Evolutionary conservation across 30 jellyfish, hydroid and myxozoan species (phyloP).

Genomic region (Chironex yamaguchii): DNA sequence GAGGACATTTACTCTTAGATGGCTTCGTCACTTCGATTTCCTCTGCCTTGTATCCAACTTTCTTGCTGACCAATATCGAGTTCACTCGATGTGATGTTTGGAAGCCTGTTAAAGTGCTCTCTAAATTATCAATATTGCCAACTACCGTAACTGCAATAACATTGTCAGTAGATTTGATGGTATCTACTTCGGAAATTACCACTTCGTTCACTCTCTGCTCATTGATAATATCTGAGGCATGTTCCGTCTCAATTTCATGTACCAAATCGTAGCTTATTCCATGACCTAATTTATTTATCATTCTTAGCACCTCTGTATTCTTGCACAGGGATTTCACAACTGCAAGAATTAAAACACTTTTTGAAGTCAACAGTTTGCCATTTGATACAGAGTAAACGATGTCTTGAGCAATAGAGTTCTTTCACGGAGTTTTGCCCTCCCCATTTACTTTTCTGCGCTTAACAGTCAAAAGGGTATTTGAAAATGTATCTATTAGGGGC

Average conservation of each 20-base stretch:
- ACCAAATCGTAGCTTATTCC: constrained; percentile 46
- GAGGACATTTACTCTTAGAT: neutral
- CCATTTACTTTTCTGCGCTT: constrained; percentile 3
- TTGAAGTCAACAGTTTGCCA: constrained; percentile 36
- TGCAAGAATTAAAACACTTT: constrained; percentile 38
- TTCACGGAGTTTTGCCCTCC: constrained; percentile 20
- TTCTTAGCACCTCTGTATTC: constrained; percentile 37
- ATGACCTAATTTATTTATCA: constrained; percentile 35
- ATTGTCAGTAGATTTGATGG: neutral
- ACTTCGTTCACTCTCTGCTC: constrained; percentile 28
- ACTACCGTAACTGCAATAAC: constrained; percentile 7
- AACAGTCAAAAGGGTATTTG: constrained; percentile 23
- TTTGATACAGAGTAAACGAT: constrained; percentile 27
- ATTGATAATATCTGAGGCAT: constrained; percentile 24
- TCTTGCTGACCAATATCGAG: constrained; percentile 18
- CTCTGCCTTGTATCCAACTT: neutral
- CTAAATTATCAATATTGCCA: constrained; percentile 18
- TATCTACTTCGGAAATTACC: constrained; percentile 10
- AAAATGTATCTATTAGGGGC: constrained; percentile 19
- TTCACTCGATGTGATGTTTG: constrained; percentile 23
- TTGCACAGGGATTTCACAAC: constrained; percentile 56
- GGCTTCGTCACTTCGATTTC: neutral
- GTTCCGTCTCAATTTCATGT: constrained; percentile 42
- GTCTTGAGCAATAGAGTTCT: constrained; percentile 42
- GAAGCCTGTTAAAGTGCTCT: constrained; percentile 7